Conservation (phyloP, 2,797 vertebrate species). For the Phataginus tricuspis region DNA sequence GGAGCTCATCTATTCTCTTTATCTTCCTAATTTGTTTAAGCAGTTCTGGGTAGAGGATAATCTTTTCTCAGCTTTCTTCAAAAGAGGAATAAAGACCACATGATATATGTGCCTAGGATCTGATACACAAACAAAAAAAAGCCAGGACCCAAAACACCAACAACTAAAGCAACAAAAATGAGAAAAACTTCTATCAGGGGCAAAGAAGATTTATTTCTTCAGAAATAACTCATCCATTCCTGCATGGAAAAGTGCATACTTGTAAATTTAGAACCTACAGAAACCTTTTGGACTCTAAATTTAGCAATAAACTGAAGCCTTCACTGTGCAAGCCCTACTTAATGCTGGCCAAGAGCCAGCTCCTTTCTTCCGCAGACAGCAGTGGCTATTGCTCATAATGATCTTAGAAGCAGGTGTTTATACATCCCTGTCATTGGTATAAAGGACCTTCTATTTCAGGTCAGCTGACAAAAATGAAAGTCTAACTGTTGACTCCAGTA, state of each 20-base stretch:
- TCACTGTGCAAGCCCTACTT: not conserved
- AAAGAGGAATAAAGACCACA: not conserved
- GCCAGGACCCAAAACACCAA: not conserved
- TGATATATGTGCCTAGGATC: not conserved
- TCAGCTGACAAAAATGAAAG: constrained; percentile 33
- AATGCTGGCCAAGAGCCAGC: not conserved
- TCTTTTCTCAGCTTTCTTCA: not conserved
- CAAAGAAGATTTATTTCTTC: not conserved
- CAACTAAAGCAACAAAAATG: not conserved
- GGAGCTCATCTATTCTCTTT: not conserved
- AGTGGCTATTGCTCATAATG: not conserved
- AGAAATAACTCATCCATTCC: not conserved
- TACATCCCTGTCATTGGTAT: not conserved
- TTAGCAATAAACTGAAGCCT: constrained; percentile 17
- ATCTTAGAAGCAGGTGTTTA: not conserved
- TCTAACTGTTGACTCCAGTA: not conserved
- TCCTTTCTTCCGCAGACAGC: not conserved
- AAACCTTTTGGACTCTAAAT: not conserved
- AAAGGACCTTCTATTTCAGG: constrained; percentile 49
- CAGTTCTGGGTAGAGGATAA: not conserved
- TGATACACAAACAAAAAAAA: not conserved
- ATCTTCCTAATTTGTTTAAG: not conserved
- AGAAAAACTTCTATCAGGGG: not conserved
- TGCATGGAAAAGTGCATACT: not conserved
- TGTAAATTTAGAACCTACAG: not conserved